Evolutionary conservation across 2,888 invertebrate genomes (phyloP), one percentile per base, ranked within the genome.

Genomic region (Baronia brevicornis): DNA sequence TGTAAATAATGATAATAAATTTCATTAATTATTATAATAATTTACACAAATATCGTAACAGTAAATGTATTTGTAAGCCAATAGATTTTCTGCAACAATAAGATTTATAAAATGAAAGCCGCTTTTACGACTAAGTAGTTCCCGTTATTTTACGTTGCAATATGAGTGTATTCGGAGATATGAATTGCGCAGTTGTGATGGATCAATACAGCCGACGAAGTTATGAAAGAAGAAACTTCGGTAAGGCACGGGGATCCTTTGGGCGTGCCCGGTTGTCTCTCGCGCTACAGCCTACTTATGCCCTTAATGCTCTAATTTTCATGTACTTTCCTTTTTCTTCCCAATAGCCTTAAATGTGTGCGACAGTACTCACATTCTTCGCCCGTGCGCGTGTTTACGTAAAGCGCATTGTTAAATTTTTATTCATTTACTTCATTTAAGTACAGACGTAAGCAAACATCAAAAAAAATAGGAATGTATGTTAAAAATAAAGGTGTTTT

Each of bases 231-330:
- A 75, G 79, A 71, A 79, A 82, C 68, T 82, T 80, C 68, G 75
- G 75, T 72, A 74, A 70, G 75, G 77, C 72, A 69, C 69, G 73
- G 74, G 71, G 70, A 66, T 68, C 69, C 72, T 64, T 65, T 68
- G 77, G 78, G 77, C 73, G 78, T 65, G 66, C 66, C 71, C 67
- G 61, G 59, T 67, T 69, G 72, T 77, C 60, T 59, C 74, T 63
- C 74, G 63, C 21, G 69, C 70, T 77, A 69, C 75, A 77, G 75
- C 80, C 80, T 80, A 79, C 79, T 74, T 80, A 73, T 79, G 72
- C 78, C 77, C 66, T 78, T 75, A 73, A 80, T 82, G 82, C 78
- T 80, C 82, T 82, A 82, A 80, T 82, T 82, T 73, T 77, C 75
- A 69, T 64, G 67, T 70, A 63, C 63, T 64, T 64, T 49, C 60